Percentiles rank a stretch among this genome's conserved stretches.
These are phyloP conservation scores for Prosopocoilus inquinatus DNA, from an alignment of 2,888 invertebrate species.

Conservation along the genomic window DNA sequence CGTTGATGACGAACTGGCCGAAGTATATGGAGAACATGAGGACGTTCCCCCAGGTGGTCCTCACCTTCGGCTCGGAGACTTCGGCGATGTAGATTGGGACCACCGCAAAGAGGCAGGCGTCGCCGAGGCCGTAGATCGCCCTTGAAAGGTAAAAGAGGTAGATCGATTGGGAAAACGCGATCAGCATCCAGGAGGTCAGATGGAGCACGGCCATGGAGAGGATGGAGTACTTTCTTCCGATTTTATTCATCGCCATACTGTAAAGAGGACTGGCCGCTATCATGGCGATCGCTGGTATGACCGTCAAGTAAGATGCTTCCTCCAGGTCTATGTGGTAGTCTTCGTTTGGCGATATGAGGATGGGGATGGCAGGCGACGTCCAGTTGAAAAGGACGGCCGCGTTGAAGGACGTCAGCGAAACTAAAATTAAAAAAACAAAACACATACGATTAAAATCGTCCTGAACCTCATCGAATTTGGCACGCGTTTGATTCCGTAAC, in stretches of 20 bases:
- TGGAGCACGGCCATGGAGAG: slow-evolving; percentile 35
- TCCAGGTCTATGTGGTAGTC: slow-evolving; percentile 26
- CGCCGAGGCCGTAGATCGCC: slow-evolving; percentile 34
- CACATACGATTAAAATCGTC: no score
- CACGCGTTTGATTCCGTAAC: no score
- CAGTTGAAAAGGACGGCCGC: slow-evolving; percentile 28
- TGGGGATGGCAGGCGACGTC: slow-evolving; percentile 31
- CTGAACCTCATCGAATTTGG: no score
- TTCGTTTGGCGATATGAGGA: slow-evolving; percentile 25
- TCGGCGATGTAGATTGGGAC: slow-evolving; percentile 36
- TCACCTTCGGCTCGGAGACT: slow-evolving; percentile 36
- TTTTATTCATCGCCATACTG: slow-evolving; percentile 20
- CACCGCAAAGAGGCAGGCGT: slow-evolving; percentile 32
- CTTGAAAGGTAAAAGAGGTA: slow-evolving; percentile 38
- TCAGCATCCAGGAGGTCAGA: slow-evolving; percentile 31
- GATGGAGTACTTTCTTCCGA: slow-evolving; percentile 32
- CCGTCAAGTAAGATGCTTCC: slow-evolving; percentile 27
- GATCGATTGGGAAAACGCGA: slow-evolving; percentile 30
- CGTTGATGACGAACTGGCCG: slow-evolving; percentile 36
- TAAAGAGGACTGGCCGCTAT: slow-evolving; percentile 22
- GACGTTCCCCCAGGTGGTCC: slow-evolving; percentile 40
- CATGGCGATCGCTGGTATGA: slow-evolving; percentile 26
- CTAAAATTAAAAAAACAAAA: no score
- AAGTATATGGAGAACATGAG: slow-evolving; percentile 28
- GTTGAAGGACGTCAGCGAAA: slow-evolving; percentile 14